phyloP scores from a whole-genome alignment of 2,888 invertebrate species.

The Parochlus steinenii region DNA sequence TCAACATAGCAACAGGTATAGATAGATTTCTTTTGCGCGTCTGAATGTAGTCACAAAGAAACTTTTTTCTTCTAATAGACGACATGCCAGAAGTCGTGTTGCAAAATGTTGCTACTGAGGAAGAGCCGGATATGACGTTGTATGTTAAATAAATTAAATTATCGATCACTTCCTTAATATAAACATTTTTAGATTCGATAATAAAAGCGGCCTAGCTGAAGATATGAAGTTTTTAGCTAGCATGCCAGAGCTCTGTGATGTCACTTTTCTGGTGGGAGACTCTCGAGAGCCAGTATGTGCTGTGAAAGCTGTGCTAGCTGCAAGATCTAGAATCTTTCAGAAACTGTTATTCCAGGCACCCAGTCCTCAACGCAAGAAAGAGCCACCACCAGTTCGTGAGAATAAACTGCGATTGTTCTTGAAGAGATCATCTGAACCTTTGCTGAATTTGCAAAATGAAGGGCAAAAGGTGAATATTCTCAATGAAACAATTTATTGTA shows the following conservation, averaged over 20 bases:
- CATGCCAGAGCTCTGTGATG: constrained; percentile 59
- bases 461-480: constrained; percentile 37
- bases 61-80: no score
- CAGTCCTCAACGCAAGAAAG: constrained; percentile 44
- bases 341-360: constrained; percentile 44
- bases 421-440: constrained; percentile 50
- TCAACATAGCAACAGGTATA: no score
- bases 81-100: no score
- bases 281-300: constrained; percentile 55
- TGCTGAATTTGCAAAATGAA: constrained; percentile 45
- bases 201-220: constrained; percentile 23
- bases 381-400: constrained; percentile 43
- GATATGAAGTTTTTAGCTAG: constrained; percentile 58
- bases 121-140: no score
- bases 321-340: constrained; percentile 35
- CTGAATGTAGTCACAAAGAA: no score
- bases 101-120: no score
- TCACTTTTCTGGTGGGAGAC: constrained; percentile 54
- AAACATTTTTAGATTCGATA: neutral
- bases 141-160: no score
- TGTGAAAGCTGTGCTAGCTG: constrained; percentile 31
- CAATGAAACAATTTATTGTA: constrained; percentile 7
- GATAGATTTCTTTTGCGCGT: no score
- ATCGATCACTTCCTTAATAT: no score
- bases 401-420: constrained; percentile 48